Evolutionary conservation across 2,113 vertebrate species (phyloP).

Genomic region (Nycticorax nycticorax): DNA sequence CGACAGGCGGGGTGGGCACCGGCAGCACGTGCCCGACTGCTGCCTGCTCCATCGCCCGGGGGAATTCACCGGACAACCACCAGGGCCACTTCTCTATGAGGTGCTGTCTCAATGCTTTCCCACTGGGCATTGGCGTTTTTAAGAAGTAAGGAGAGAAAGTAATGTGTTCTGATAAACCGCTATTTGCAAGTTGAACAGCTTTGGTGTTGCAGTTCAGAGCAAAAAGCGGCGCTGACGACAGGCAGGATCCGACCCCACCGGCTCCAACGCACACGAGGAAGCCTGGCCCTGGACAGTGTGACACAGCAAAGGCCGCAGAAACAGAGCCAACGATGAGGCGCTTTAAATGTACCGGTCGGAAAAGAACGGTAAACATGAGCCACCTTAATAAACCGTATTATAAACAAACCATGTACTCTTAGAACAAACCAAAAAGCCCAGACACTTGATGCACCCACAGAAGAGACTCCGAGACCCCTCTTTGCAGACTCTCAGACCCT

Average conservation of each 20-base stretch:
- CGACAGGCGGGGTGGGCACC: background rate
- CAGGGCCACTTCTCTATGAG: fast-evolving
- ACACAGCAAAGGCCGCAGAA: background rate
- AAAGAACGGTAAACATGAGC: background rate
- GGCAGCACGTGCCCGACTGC: fast-evolving
- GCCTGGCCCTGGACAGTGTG: background rate
- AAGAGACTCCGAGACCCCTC: background rate
- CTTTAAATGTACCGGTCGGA: background rate
- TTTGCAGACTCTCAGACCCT: background rate
- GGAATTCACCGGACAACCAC: background rate
- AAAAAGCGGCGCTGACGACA: background rate
- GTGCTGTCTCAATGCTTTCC: background rate
- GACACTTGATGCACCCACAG: background rate
- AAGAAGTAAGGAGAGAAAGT: background rate
- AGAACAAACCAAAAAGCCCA: background rate
- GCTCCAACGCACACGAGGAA: background rate
- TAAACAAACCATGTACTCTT: background rate
- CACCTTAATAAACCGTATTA: background rate
- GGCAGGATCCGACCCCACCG: background rate
- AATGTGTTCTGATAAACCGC: fast-evolving
- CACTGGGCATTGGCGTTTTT: fast-evolving
- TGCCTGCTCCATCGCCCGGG: background rate
- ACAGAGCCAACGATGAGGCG: fast-evolving
- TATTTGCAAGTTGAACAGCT: background rate
- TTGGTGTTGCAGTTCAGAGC: background rate